phyloP scores from a whole-genome alignment of 2,888 invertebrate species.

The Teinopalpus imperialis region DNA sequence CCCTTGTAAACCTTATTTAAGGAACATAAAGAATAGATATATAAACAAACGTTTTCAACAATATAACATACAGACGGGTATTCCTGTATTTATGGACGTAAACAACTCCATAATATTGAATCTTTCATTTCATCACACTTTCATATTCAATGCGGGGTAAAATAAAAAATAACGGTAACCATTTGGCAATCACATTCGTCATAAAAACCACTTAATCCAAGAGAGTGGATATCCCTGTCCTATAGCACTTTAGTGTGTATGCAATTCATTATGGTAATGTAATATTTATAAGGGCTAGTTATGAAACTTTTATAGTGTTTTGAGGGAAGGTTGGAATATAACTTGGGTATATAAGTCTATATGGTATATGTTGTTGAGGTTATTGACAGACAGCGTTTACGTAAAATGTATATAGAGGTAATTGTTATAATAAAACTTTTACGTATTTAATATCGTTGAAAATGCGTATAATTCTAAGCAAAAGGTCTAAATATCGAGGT shows the following conservation, averaged over 20 bases:
- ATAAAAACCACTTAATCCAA: constrained; percentile 17
- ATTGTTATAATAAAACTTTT: no score
- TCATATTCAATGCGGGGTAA: constrained; percentile 6
- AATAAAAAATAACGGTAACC: constrained; percentile 11
- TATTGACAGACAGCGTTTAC: no score
- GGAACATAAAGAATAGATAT: no score
- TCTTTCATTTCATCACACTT: neutral
- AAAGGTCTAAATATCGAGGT: no score
- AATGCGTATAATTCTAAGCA: no score
- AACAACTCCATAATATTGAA: constrained; percentile 2
- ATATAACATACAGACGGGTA: no score
- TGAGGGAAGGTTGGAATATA: neutral
- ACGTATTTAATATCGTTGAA: no score
- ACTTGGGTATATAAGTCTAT: neutral
- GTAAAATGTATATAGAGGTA: no score
- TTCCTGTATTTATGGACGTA: no score
- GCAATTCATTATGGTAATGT: constrained; percentile 42
- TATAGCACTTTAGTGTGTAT: constrained; percentile 35
- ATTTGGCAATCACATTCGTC: constrained; percentile 13
- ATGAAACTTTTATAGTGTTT: constrained; percentile 36
- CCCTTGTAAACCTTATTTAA: no score
- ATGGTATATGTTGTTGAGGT: no score
- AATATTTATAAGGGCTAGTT: constrained; percentile 39
- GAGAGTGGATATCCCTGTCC: constrained; percentile 18
- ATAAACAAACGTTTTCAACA: no score